Evolutionary conservation across 1,140 invertebrate genomes (phyloP).

Genomic region (Manduca sexta): DNA sequence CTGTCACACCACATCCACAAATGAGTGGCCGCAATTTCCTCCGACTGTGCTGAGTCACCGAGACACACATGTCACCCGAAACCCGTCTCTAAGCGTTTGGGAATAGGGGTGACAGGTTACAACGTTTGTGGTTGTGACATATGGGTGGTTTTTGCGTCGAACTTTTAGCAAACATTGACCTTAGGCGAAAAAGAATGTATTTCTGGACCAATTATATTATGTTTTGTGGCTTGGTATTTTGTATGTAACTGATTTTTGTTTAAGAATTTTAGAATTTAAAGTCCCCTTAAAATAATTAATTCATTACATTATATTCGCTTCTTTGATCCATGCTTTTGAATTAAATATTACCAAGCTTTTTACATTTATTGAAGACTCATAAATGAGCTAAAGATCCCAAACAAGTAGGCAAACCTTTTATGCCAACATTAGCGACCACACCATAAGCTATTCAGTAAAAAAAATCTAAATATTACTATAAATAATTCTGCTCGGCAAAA

Average conservation of each 20-base stretch:
- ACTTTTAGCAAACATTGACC: neutral
- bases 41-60: slow-evolving; percentile 45
- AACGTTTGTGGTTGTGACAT: slow-evolving; percentile 32
- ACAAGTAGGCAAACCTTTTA: no score
- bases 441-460: no score
- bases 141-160: slow-evolving; percentile 23
- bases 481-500: slow-evolving; percentile 11
- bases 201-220: neutral
- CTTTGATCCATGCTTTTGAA: no score
- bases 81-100: slow-evolving; percentile 30
- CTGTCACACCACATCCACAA: slow-evolving; percentile 54
- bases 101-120: slow-evolving; percentile 38
- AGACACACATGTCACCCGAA: slow-evolving; percentile 57
- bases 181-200: neutral
- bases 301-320: no score
- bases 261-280: no score
- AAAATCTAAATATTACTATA: no score
- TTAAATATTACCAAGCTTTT: no score
- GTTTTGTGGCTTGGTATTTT: neutral
- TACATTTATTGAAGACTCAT: no score
- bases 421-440: no score
- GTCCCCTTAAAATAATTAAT: no score
- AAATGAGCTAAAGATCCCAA: no score
- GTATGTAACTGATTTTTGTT: neutral
- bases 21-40: slow-evolving; percentile 61